Evolutionary conservation across 2,113 vertebrate genomes (phyloP), one percentile per base, ranked within the genome.

Genomic region (Microcebus tavaratra): DNA sequence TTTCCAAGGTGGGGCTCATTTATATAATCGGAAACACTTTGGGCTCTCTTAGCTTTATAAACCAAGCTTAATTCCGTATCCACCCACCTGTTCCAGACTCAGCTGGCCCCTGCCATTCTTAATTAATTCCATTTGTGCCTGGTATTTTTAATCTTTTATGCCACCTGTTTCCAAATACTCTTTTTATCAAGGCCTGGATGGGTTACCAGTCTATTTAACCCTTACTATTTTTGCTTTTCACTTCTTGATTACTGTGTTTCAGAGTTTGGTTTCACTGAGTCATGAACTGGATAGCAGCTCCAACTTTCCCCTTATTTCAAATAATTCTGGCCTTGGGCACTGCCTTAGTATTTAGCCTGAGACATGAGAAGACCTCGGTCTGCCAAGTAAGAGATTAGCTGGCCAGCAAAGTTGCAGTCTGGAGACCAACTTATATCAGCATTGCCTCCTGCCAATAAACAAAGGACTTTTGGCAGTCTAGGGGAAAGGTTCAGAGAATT

Each of bases 151-250:
- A 96, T 91, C 83, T 81, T 84, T 78, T 36, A 79, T 42, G 31
- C 57, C 94, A 94, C 93, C 88, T 97, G 88, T 95, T 91, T 96
- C 90, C 68, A 84, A 89, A 93, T 6, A 8, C 85, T 42, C 11
- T 83, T 84, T 90, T 83, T 68, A 27, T 87, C 68, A 53, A 65
- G 55, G 36, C 67, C 78, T 63, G 57, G 85, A 55, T 79, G 68
- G 57, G 42, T 63, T 55, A 42, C 68, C 6, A 20, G 14, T 31
- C 34, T 39, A 13, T 48, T 86, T 67, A 27, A 27, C 8, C n/a
- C 55, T 82, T 94, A 59, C 50, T 85, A 23, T 48, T 94, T 96
- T 87, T 93, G 79, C 57, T 80, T 81, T 68, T 70, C 50, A 61
- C 7, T 84, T 59, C 75, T 70, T 70, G 36, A 84, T 45, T 61